These are phyloP conservation scores for Gymnopithys bicolor DNA, from an alignment of 2,797 vertebrate species.

Conservation along the genomic window DNA sequence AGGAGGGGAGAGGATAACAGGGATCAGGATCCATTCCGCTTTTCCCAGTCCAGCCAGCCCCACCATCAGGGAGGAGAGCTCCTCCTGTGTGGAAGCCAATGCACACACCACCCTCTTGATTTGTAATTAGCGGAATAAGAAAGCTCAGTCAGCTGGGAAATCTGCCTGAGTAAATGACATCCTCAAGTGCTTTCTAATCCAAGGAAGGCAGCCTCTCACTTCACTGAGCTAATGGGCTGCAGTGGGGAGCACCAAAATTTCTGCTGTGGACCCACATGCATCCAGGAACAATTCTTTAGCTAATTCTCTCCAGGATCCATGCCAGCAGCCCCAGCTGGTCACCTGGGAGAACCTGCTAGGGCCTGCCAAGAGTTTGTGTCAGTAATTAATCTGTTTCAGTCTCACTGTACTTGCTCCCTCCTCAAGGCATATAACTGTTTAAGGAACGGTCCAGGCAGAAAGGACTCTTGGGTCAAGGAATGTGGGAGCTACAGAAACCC, in stretches of 20 bases:
- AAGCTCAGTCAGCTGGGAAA: slow-evolving; percentile 58
- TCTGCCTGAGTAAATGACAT: slow-evolving; percentile 44
- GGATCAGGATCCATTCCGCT: background rate
- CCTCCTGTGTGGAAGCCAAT: slow-evolving; percentile 26
- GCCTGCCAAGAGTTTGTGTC: background rate
- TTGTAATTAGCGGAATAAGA: slow-evolving; percentile 55
- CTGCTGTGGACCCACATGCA: background rate
- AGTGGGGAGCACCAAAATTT: background rate
- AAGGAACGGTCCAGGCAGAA: background rate
- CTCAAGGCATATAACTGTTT: background rate
- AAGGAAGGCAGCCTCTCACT: slow-evolving; percentile 6
- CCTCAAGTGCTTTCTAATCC: slow-evolving; percentile 51
- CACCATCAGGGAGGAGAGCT: background rate
- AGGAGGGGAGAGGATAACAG: background rate
- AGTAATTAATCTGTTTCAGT: slow-evolving; percentile 4
- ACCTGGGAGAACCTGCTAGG: background rate
- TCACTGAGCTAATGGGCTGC: slow-evolving; percentile 30
- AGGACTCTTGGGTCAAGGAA: background rate
- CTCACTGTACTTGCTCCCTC: background rate
- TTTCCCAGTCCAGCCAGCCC: background rate
- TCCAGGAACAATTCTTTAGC: background rate
- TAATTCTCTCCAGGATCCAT: background rate
- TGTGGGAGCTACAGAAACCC: background rate
- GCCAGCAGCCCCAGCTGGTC: background rate
- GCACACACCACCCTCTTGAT: slow-evolving; percentile 31